Conservation (phyloP, 2,888 invertebrate genomes). For the Leptopilina drosophilae region DNA sequence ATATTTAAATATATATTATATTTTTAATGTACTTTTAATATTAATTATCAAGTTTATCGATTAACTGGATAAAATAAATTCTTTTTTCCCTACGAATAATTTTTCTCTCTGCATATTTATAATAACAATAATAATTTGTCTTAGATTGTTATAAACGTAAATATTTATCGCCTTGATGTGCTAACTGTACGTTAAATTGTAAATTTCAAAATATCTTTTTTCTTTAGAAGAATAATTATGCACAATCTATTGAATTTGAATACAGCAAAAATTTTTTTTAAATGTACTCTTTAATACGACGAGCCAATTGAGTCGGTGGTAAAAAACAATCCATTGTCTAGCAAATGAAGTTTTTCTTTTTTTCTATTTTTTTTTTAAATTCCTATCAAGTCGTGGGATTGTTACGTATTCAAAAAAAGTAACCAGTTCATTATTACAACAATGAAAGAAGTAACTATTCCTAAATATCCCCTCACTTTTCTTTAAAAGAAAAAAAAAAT, state of each 20-base stretch:
- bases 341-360: constrained; percentile 56
- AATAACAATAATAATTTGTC: not conserved
- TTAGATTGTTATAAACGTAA: not conserved
- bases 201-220: not conserved
- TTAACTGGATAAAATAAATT: no score
- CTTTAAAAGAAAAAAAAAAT: no score
- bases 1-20: no score
- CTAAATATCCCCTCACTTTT: no score
- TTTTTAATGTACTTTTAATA: no score
- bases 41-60: no score
- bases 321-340: constrained; percentile 61
- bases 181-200: constrained; percentile 10
- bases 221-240: constrained; percentile 13
- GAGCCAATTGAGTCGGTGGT: constrained; percentile 29
- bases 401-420: not conserved
- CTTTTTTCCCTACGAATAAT: no score
- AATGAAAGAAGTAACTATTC: not conserved
- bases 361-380: constrained; percentile 52
- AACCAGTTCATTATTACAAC: not conserved
- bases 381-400: not conserved
- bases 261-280: constrained; percentile 50
- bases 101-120: no score
- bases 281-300: not conserved
- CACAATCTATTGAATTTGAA: constrained; percentile 36
- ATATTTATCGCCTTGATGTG: not conserved